phyloP scores from a whole-genome alignment of 2,888 invertebrate genomes.

The Stenoptilia bipunctidactyla region DNA sequence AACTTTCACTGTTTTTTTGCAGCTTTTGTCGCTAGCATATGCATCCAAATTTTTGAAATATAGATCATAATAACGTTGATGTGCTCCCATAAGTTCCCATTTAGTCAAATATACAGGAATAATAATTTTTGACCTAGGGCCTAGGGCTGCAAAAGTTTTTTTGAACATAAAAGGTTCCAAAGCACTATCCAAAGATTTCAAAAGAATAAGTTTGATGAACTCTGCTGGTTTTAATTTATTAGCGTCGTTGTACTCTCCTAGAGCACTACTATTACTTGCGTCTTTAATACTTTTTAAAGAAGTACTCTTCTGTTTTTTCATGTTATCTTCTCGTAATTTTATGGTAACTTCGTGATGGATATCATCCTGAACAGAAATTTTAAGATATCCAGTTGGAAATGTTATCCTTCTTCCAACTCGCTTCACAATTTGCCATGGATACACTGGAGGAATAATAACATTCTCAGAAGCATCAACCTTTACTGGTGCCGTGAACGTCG shows the following conservation, averaged over 20 bases:
- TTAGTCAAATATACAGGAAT: slow-evolving; percentile 37
- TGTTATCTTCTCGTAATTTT: slow-evolving; percentile 20
- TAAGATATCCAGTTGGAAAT: slow-evolving; percentile 18
- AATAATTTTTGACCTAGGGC: slow-evolving; percentile 19
- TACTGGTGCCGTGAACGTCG: slow-evolving; percentile 19
- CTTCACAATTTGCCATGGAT: slow-evolving; percentile 35
- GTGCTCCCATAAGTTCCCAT: slow-evolving; percentile 37
- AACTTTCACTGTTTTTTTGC: slow-evolving; percentile 31
- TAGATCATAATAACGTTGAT: slow-evolving; percentile 41
- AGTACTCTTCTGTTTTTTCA: too few species aligned
- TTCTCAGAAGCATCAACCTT: slow-evolving; percentile 26
- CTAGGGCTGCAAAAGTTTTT: slow-evolving; percentile 30
- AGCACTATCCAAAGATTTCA: slow-evolving; percentile 28
- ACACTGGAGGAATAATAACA: slow-evolving; percentile 33
- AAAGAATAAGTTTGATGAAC: slow-evolving; percentile 15
- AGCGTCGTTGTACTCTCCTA: too few species aligned
- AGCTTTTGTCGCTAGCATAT: slow-evolving; percentile 21
- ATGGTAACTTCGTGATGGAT: slow-evolving; percentile 33
- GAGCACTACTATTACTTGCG: too few species aligned
- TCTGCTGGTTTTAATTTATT: too few species aligned
- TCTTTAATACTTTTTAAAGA: too few species aligned
- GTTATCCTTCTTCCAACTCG: neutral
- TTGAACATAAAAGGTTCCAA: slow-evolving; percentile 41
- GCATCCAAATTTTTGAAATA: too few species aligned
- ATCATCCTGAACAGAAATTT: slow-evolving; percentile 26